phyloP scores from a whole-genome alignment of 2,113 vertebrate genomes.

The Argyrosomus japonicus region DNA sequence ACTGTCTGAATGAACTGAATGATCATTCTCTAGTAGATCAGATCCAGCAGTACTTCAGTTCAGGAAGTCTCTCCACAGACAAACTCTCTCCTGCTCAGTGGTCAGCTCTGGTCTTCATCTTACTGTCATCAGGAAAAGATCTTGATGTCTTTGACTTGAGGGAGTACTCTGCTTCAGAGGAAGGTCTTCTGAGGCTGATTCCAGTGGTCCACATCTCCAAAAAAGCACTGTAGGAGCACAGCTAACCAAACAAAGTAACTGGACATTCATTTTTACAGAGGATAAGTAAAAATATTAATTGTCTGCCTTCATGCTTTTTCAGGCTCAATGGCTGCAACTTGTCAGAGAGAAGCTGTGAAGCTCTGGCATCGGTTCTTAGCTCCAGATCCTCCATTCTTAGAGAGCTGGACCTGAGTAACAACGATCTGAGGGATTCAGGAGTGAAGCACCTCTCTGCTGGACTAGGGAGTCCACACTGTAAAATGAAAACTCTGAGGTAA shows the following conservation, averaged over 20 bases:
- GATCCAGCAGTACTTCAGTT: not conserved
- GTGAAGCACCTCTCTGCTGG: not conserved
- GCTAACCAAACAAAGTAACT: not conserved
- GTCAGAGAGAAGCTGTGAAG: conserved; percentile 15
- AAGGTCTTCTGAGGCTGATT: conserved; percentile 16
- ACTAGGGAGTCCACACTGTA: not conserved
- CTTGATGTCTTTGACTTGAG: conserved; percentile 4
- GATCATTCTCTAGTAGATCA: not conserved
- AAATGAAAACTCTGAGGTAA: conserved; percentile 11
- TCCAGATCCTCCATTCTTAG: not conserved
- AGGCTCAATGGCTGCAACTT: conserved; percentile 13
- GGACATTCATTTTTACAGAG: not conserved
- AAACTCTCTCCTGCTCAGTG: conserved; percentile 15
- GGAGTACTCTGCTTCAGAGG: conserved; percentile 16
- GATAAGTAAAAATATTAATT: not conserved
- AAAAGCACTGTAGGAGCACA: not conserved
- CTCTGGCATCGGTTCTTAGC: conserved; percentile 23
- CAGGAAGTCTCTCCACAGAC: conserved; percentile 10
- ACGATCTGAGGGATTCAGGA: conserved; percentile 13
- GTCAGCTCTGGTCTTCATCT: conserved; percentile 25
- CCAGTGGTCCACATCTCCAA: conserved; percentile 8
- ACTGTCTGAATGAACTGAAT: conserved; percentile 12
- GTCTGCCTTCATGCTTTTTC: not conserved
- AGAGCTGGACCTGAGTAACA: conserved; percentile 14
- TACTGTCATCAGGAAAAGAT: conserved; percentile 13